These are phyloP conservation scores for Osmerus mordax DNA, from an alignment of 2,113 vertebrate species.

Conservation along the genomic window DNA sequence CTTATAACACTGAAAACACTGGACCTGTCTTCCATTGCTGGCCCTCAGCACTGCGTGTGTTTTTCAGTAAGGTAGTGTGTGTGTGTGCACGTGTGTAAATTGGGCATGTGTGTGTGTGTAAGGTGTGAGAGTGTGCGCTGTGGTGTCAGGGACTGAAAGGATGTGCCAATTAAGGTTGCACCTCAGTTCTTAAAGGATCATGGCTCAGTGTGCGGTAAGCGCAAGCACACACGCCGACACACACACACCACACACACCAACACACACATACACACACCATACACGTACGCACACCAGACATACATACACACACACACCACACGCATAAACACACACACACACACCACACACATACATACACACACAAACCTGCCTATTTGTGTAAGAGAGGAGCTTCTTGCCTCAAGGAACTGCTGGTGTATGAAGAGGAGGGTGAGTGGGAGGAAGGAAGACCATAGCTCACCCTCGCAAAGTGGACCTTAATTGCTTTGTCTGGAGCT, in stretches of 20 bases:
- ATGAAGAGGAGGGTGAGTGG: background rate
- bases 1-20: background rate
- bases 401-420: slow-evolving; percentile 5
- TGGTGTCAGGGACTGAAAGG: background rate
- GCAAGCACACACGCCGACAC: background rate
- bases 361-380: too few relatives aligned
- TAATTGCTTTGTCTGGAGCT: slow-evolving; percentile 36
- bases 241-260: background rate
- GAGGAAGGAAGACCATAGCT: slow-evolving; percentile 10
- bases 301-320: background rate
- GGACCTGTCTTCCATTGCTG: background rate
- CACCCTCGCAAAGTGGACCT: slow-evolving; percentile 27
- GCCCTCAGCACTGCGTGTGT: background rate
- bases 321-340: background rate
- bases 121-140: background rate
- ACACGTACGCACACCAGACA: background rate
- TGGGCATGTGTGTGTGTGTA: background rate
- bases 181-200: too few relatives aligned
- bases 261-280: background rate
- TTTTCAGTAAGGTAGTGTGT: background rate
- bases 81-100: background rate
- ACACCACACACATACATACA: background rate
- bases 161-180: background rate
- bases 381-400: background rate
- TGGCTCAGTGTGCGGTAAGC: too few relatives aligned